Base-by-base conservation (phyloP, 1,140 invertebrate species). In the Drosophila rhopaloa region DNA sequence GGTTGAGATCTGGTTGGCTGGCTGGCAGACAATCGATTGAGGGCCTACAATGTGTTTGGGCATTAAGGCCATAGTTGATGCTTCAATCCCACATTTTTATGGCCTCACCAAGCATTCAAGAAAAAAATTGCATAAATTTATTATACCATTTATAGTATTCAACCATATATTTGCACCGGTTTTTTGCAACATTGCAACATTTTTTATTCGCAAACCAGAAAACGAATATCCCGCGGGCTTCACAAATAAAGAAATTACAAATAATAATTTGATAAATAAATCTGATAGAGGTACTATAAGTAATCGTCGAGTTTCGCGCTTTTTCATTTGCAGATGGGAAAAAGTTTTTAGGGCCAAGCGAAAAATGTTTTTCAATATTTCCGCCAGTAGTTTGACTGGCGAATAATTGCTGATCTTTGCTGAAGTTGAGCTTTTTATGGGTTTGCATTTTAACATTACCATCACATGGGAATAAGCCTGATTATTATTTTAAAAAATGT, bases 11-110 rank as follows among this genome's bases (percentile, higher is more conserved):
- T 9, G 19, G 41, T 2, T 8, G 4, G 5, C 44, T 27, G 11
- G 19, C 19, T 7, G 24, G 35, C 27, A 35, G 57, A 59, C 57
- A 59, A 59, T 61, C 59, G 59, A 62, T 55, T 24, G 16, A 53
- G 24, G 58, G 47, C 35, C 37, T 16, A 46, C 61, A 50, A 50
- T 63, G 37, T 65, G 59, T 43, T 66, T 51, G 13, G 13, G 38
- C 65, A 68, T 68, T 68, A 54, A 68, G 47, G 47, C 65, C 59
- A 53, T 38, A 43, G 38, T 43, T 54, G 65, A 66, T 66, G 65
- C 60, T 51, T 66, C 65, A 66, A 68, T 68, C 50, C 60, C 46
- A 53, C 65, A 68, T 66, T 68, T 68, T 68, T 66, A 66, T 66
- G 41, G 65, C 65, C 40, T 5, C 47, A 10, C 14, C 40, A 14